A percentile compares a stretch with the other conserved stretches of the same genome.
Conservation (phyloP, 2,888 invertebrate genomes). For the Epinotia brunnichana region DNA sequence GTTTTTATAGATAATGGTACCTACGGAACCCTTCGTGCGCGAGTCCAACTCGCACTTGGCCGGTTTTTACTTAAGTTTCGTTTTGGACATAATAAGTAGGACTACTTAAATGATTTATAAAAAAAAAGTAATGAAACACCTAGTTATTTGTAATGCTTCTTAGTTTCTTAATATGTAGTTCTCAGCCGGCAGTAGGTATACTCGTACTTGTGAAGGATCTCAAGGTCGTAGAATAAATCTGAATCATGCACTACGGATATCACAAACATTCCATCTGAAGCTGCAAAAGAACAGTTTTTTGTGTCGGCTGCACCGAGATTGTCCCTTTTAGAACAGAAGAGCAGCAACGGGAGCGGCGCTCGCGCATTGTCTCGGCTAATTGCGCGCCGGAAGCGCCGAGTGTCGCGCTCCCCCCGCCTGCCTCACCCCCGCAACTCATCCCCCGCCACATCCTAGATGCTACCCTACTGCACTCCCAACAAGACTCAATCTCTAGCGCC, state of each 20-base stretch:
- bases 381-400: conserved; percentile 28
- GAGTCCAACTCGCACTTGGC: too few relatives aligned
- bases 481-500: not conserved
- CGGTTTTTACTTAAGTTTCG: not conserved
- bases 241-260: conserved; percentile 12
- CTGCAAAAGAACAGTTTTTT: conserved; percentile 1
- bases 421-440: not conserved
- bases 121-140: too few relatives aligned
- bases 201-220: not conserved
- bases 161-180: not conserved
- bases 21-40: too few relatives aligned
- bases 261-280: conserved; percentile 15
- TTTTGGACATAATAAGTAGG: not conserved
- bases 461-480: not conserved
- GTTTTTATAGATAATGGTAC: too few relatives aligned
- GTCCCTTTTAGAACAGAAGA: conserved; percentile 5
- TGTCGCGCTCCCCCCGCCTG: conserved; percentile 6
- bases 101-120: too few relatives aligned
- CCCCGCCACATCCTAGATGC: not conserved
- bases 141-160: too few relatives aligned
- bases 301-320: not conserved
- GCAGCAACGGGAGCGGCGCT: conserved; percentile 13
- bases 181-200: not conserved
- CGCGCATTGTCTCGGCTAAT: conserved; percentile 51
- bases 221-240: not conserved